Base-by-base conservation (phyloP, 2,113 vertebrate species). In the Notothenia rossii region DNA sequence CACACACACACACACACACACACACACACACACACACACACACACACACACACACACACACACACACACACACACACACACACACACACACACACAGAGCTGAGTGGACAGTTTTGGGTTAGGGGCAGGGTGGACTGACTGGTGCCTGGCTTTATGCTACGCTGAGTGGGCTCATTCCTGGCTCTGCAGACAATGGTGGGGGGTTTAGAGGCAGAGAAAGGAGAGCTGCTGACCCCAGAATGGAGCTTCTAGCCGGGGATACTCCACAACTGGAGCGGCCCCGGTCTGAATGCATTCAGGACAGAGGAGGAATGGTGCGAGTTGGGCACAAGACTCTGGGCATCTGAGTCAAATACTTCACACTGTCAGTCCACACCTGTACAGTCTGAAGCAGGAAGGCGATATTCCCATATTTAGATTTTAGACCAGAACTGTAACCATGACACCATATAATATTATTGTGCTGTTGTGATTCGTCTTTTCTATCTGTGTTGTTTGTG, bases 91-190 rank as follows among this genome's bases (percentile, higher is more conserved):
- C 12, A 62, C 7, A n/a, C 84, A 82, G 43, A 92, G 94, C 94
- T 95, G 93, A 95, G 90, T 93, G 90, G 89, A 91, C 94, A 93
- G 86, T 95, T 94, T 94, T 84, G 86, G 72, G 85, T 76, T 72
- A 78, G 91, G 86, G 77, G 88, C 77, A 83, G 36, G 83, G 81
- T 88, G 89, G 88, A 74, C 89, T 88, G 93, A 90, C 91, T 72
- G 86, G 82, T 79, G 88, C 74, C 86, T 54, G 92, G 93, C 93
- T 94, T 95, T 94, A 89, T 64, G 83, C 89, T 80, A 67, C 86
- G 95, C 94, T 96, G 94, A 95, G 92, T 91, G 92, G 78, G 91
- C 94, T 95, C 92, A 94, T 95, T 96, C 94, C 91, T 88, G 87
- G 86, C 83, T 91, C 85, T 79, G 86, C 33, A 81, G 73, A 95